These are phyloP conservation scores for Gymnodraco acuticeps DNA, from an alignment of 2,797 vertebrate species.

Conservation along the genomic window DNA sequence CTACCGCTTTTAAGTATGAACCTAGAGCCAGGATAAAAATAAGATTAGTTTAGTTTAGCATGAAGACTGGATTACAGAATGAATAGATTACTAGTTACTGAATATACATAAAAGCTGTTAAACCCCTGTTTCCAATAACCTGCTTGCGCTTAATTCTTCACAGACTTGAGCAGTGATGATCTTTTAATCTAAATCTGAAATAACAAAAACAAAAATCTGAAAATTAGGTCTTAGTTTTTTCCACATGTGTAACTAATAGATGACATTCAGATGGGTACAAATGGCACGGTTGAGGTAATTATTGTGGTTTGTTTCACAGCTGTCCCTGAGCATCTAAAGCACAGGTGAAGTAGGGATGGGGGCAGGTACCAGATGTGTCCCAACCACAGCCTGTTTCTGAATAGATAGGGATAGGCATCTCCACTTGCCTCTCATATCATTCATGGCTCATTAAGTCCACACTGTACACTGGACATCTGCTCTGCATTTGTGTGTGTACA, in stretches of 20 bases:
- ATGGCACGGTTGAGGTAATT: conserved; percentile 44
- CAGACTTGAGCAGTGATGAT: not conserved
- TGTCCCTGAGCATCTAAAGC: conserved; percentile 65
- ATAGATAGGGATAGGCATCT: conserved; percentile 63
- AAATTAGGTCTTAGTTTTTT: conserved; percentile 14
- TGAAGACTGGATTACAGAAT: no score
- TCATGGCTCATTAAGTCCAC: conserved; percentile 80
- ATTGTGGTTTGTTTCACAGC: conserved; percentile 55
- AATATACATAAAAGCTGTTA: not conserved
- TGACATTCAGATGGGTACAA: conserved; percentile 46
- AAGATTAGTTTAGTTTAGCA: no score
- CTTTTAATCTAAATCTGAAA: not conserved
- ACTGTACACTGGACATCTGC: conserved; percentile 77
- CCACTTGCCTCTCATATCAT: conserved; percentile 75
- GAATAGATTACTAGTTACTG: no score
- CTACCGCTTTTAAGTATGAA: no score
- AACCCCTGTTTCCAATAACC: not conserved
- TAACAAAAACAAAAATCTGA: no score
- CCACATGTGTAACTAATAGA: conserved; percentile 25
- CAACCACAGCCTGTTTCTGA: conserved; percentile 52
- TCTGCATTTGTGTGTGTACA: conserved; percentile 46
- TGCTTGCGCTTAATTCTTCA: not conserved
- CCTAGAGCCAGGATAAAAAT: no score
- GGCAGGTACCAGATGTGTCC: conserved; percentile 78
- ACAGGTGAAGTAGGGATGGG: conserved; percentile 69